Evolutionary conservation across 2,888 invertebrate genomes (phyloP).

Genomic region (Sinodicranocentrus sp.): DNA sequence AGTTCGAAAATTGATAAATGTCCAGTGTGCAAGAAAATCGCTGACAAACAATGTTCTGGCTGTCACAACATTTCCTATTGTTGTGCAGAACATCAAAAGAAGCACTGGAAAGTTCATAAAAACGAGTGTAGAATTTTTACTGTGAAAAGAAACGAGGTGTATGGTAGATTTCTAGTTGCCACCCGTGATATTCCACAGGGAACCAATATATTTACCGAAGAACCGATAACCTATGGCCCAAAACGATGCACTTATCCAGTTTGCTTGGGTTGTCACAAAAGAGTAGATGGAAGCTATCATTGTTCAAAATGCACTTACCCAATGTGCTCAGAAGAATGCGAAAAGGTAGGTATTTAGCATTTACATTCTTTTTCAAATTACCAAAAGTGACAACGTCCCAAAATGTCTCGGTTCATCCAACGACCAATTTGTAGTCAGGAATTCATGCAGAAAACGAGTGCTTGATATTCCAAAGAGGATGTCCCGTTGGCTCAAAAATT

Average conservation of each 20-base stretch:
- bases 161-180: constrained; percentile 74
- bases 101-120: constrained; percentile 88
- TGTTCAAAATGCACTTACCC: constrained; percentile 76
- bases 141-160: constrained; percentile 70
- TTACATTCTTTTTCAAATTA: background rate
- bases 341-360: constrained; percentile 66
- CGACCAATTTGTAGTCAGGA: constrained; percentile 17
- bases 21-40: constrained; percentile 83
- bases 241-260: constrained; percentile 75
- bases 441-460: constrained; percentile 75
- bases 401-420: no score
- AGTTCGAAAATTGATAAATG: no score
- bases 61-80: constrained; percentile 88
- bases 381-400: background rate
- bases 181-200: constrained; percentile 75
- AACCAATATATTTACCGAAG: constrained; percentile 73
- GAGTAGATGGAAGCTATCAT: constrained; percentile 61
- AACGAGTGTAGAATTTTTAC: constrained; percentile 82
- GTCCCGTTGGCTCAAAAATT: constrained; percentile 59
- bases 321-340: constrained; percentile 75
- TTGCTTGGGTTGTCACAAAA: constrained; percentile 74
- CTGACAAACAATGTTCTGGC: constrained; percentile 85
- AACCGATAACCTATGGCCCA: constrained; percentile 73
- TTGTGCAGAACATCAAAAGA: constrained; percentile 86
- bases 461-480: constrained; percentile 57